Evolutionary conservation across 2,113 vertebrate genomes (phyloP).

Genomic region (Calyptomena viridis): DNA sequence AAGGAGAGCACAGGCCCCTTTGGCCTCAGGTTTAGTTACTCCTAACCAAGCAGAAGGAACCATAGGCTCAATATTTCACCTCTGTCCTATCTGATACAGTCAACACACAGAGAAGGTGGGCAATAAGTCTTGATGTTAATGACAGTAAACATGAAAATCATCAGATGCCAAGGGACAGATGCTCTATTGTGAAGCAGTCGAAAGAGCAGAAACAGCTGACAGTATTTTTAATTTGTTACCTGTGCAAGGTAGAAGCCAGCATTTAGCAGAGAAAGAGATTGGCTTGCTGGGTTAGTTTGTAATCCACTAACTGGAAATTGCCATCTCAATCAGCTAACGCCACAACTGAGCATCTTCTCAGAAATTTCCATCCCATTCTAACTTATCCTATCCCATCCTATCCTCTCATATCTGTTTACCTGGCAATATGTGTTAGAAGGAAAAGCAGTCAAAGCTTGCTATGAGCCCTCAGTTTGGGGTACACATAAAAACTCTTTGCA

Average conservation of each 20-base stretch:
- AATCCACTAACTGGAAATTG: background rate
- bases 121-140: background rate
- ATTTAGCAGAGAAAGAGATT: background rate
- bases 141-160: fast-evolving
- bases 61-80: background rate
- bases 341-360: background rate
- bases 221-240: background rate
- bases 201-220: background rate
- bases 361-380: background rate
- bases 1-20: background rate
- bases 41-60: background rate
- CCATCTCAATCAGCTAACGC: background rate
- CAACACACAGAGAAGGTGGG: background rate
- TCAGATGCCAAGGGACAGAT: background rate
- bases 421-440: background rate
- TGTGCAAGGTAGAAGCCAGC: background rate
- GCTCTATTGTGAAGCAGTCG: background rate
- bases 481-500: background rate
- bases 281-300: background rate
- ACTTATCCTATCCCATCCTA: fast-evolving
- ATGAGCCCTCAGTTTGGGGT: background rate
- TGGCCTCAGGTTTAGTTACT: background rate
- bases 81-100: background rate
- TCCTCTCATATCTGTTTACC: background rate
- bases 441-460: background rate